Base-by-base conservation (phyloP, 1,140 invertebrate species). In the Pristionchus pacificus region DNA sequence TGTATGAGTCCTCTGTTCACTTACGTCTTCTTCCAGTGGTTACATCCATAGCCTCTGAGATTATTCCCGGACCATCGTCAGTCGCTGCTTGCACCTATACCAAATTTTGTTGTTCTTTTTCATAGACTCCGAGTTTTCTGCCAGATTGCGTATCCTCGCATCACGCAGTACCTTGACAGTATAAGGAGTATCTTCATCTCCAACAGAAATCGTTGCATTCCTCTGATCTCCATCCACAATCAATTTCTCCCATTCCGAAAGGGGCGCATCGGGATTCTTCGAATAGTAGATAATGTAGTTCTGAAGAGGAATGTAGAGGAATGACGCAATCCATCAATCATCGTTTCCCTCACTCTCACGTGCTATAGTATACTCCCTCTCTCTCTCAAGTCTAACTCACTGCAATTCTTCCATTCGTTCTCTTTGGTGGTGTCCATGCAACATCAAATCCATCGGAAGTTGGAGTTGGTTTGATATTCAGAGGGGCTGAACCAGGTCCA, bases 111-210 rank as follows among this genome's bases (percentile, higher is more conserved):
- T 6, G 19, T 49, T 6, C 19, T 19, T 49, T 49, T 49, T 49
- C 6, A n/a, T n/a, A n/a, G n/a, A n/a, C n/a, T n/a, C n/a, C n/a
- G n/a, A n/a, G n/a, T n/a, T n/a, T n/a, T n/a, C n/a, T n/a, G n/a
- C n/a, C n/a, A n/a, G n/a, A n/a, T n/a, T n/a, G n/a, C n/a, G n/a
- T n/a, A n/a, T n/a, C n/a, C n/a, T n/a, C n/a, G n/a, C n/a, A n/a
- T n/a, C n/a, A n/a, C n/a, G n/a, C n/a, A n/a, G n/a, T n/a, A 49
- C 38, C 33, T 73, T 73, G 3, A 61, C 68, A 19, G 80, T 71
- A 63, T 84, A 83, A 24, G 80, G 78, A 25, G 81, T 83, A 49
- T 83, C 79, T 70, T 83, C 81, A 68, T 83, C 76, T 62, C 82
- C 76, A 29, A 80, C 76, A 28, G 55, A 55, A 31, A 82, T 75